These are phyloP conservation scores for Diarsia brunnea DNA, from an alignment of 2,888 invertebrate genomes.

Conservation along the genomic window DNA sequence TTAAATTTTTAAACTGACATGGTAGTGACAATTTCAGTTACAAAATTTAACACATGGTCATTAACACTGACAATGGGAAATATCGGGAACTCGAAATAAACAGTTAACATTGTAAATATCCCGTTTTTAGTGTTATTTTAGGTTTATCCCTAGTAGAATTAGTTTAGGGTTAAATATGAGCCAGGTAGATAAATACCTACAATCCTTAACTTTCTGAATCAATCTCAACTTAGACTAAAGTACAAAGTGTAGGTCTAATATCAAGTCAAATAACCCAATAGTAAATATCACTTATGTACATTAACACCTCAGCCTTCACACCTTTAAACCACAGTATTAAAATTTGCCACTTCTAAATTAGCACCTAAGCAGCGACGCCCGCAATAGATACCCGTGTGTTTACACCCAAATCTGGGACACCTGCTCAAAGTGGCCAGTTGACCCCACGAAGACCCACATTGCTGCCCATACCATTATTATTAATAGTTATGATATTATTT, in stretches of 20 bases:
- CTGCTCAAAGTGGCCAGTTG: slow-evolving; percentile 70
- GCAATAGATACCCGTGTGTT: slow-evolving; percentile 51
- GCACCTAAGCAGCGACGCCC: slow-evolving; percentile 25
- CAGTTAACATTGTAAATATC: too few relatives aligned
- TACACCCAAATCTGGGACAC: slow-evolving; percentile 71
- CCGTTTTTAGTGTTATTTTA: too few relatives aligned
- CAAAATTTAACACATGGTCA: too few relatives aligned
- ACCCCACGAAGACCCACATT: slow-evolving; percentile 60
- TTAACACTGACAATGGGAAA: too few relatives aligned
- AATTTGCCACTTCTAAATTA: slow-evolving; percentile 27
- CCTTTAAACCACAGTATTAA: slow-evolving; percentile 22
- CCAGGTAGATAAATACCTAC: background rate
- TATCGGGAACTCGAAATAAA: too few relatives aligned
- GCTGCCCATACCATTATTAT: slow-evolving; percentile 56
- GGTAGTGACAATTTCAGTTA: too few relatives aligned
- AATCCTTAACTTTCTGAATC: background rate
- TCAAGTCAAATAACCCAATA: background rate
- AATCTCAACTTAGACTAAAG: background rate
- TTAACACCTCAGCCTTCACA: background rate
- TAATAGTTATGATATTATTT: slow-evolving; percentile 57
- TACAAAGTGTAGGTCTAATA: background rate
- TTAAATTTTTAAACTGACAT: too few relatives aligned
- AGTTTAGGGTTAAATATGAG: too few relatives aligned
- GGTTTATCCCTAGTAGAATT: too few relatives aligned
- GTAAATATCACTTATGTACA: background rate